phyloP scores from a whole-genome alignment of 2,888 invertebrate genomes.

The Drosophila colorata region DNA sequence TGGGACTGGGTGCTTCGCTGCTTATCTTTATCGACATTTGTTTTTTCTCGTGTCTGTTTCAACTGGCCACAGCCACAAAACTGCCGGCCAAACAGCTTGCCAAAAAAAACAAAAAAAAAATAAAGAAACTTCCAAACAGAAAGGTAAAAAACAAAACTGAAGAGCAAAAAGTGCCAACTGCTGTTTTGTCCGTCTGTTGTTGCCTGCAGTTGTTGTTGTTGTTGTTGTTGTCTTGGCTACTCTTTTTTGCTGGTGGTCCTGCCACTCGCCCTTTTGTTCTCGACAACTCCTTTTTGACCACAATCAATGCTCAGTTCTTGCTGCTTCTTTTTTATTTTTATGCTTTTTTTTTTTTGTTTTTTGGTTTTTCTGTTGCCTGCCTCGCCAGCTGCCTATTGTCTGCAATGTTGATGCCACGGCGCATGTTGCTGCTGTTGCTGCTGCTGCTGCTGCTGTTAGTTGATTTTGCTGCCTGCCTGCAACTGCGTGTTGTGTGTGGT shows the following conservation, averaged over 20 bases:
- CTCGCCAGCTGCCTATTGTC: conserved; percentile 45
- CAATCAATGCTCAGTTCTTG: conserved; percentile 64
- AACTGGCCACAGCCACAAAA: conserved; percentile 50
- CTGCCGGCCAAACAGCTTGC: conserved; percentile 38
- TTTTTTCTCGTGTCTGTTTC: conserved; percentile 38
- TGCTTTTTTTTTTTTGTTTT: neutral
- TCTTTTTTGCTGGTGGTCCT: conserved; percentile 65
- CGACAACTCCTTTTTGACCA: conserved; percentile 70
- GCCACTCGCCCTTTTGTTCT: conserved; percentile 63
- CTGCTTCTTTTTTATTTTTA: conserved; percentile 5
- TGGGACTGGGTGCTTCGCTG: conserved; percentile 16
- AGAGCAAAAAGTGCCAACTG: conserved; percentile 68
- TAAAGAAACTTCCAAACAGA: neutral
- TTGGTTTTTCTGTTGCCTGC: too few species aligned
- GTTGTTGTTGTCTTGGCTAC: conserved; percentile 29
- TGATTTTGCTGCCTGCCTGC: conserved; percentile 2
- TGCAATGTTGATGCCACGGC: conserved; percentile 23
- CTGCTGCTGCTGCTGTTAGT: conserved; percentile 13
- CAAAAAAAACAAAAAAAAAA: conserved; percentile 13
- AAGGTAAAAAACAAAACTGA: neutral
- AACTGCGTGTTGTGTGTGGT: conserved; percentile 66
- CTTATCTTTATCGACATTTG: conserved; percentile 67
- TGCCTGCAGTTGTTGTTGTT: conserved; percentile 40
- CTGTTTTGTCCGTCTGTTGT: conserved; percentile 37
- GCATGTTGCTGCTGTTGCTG: conserved; percentile 23